Evolutionary conservation across 2,888 invertebrate genomes (phyloP), one percentile per base, ranked within the genome.

Genomic region (Octonoba sinensis): DNA sequence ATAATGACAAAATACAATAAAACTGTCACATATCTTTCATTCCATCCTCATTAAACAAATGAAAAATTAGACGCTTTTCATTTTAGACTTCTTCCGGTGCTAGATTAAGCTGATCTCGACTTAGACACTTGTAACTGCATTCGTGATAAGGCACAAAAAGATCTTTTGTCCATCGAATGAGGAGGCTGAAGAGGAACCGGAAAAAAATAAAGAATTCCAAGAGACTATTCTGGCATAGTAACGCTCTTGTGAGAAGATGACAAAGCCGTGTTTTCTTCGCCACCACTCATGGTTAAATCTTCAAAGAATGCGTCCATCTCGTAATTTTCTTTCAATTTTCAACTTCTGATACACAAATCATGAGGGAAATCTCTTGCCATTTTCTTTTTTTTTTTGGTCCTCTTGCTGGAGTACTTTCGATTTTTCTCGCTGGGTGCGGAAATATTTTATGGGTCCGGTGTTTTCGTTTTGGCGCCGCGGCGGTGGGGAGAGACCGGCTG

Each of bases 231-330:
- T 56, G 20, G 57, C 65, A 24, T 47, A 44, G 69, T 44, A 54
- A 15, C 51, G 51, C 51, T 3, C 24, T 36, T 64, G 64, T 64
- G 27, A 22, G 57, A 56, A 66, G 74, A 47, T 27, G 74, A 74
- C 74, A 65, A 74, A 54, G 74, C 74, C 47, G 65, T 47, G 20
- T 18, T 46, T 74, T 65, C 51, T 57, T 47, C 18, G 44, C 51
- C 24, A 27, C 22, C 49, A 56, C 44, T 71, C 60, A 24, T 44
- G 57, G 6, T 27, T 27, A 27, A 15, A 36, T 20, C 24, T 13
- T 47, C 24, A 71, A 69, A 27, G 69, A n/a, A 54, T 71, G 15
- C 49, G 18, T 20, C 71, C 24, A 60, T 71, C 71, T 20, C 27
- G 57, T 44, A 46, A 22, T 57, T 57, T 27, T 60, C 24, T 46